Percentiles rank a stretch among this genome's conserved stretches.
These are phyloP conservation scores for Cephus runcator DNA, from an alignment of 2,888 invertebrate species.

Conservation along the genomic window DNA sequence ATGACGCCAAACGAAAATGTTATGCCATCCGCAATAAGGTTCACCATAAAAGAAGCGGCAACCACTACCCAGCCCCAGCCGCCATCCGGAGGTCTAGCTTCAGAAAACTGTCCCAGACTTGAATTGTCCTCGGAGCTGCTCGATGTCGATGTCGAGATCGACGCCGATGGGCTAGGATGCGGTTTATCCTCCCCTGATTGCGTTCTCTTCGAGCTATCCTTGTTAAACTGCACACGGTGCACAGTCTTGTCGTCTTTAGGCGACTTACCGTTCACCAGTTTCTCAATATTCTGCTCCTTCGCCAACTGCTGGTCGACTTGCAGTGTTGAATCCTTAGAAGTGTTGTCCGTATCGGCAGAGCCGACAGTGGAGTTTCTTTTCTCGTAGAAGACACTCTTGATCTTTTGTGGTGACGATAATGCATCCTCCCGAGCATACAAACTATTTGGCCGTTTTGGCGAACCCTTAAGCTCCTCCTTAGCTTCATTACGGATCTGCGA, in stretches of 20 bases:
- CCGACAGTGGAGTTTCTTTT: slow-evolving; percentile 34
- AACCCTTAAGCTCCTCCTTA: slow-evolving; percentile 39
- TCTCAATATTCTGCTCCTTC: slow-evolving; percentile 43
- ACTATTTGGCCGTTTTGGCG: slow-evolving; percentile 39
- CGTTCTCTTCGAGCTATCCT: slow-evolving; percentile 33
- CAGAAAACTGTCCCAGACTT: slow-evolving; percentile 73
- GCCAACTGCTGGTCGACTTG: not conserved
- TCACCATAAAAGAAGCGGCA: slow-evolving; percentile 87
- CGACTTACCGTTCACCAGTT: slow-evolving; percentile 45
- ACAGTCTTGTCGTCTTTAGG: slow-evolving; percentile 46
- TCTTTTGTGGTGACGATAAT: slow-evolving; percentile 30
- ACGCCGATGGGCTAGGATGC: slow-evolving; percentile 56
- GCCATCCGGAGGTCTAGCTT: slow-evolving; percentile 84
- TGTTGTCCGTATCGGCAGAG: slow-evolving; percentile 34
- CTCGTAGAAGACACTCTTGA: slow-evolving; percentile 28
- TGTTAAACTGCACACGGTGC: slow-evolving; percentile 59
- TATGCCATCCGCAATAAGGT: slow-evolving; percentile 91
- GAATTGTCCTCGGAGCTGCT: slow-evolving; percentile 73
- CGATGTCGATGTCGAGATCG: slow-evolving; percentile 64
- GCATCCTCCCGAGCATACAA: slow-evolving; percentile 38
- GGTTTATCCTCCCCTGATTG: slow-evolving; percentile 31
- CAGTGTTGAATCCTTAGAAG: slow-evolving; percentile 28
- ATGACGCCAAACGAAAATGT: slow-evolving; percentile 94
- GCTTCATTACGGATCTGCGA: slow-evolving; percentile 47
- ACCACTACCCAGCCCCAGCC: slow-evolving; percentile 96